Conservation (phyloP, 2,113 vertebrate genomes). For the Rhabdomys dilectus region DNA sequence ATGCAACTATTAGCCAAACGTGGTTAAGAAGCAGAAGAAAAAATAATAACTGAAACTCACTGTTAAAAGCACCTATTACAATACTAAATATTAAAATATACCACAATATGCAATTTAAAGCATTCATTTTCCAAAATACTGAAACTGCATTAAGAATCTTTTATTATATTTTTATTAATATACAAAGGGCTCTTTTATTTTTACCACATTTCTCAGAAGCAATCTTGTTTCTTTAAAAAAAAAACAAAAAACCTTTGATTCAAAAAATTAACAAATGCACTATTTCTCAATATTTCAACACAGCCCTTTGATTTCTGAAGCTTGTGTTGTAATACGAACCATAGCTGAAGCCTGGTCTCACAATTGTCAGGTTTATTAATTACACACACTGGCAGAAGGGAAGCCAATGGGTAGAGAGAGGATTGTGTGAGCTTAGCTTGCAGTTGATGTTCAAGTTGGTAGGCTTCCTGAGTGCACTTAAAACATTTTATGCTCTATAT, state of each 20-base stretch:
- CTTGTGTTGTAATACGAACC: slow-evolving; percentile 36
- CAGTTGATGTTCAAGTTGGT: background rate
- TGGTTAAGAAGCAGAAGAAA: slow-evolving; percentile 23
- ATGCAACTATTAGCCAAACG: background rate
- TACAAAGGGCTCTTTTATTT: slow-evolving; percentile 51
- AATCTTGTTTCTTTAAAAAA: slow-evolving; percentile 63
- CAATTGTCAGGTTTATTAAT: slow-evolving; percentile 31
- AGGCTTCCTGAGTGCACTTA: background rate
- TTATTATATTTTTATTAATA: slow-evolving; percentile 50
- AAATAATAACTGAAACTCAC: slow-evolving; percentile 29
- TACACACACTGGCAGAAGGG: background rate
- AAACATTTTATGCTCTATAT: background rate
- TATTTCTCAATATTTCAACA: slow-evolving; percentile 62
- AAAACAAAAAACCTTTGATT: slow-evolving; percentile 40
- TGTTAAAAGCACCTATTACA: slow-evolving; percentile 5
- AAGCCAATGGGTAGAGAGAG: background rate
- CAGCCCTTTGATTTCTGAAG: slow-evolving; percentile 59
- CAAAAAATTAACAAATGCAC: slow-evolving; percentile 50
- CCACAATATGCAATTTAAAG: slow-evolving; percentile 42
- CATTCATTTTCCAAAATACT: slow-evolving; percentile 47
- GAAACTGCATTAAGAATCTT: slow-evolving; percentile 17
- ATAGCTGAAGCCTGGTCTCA: background rate
- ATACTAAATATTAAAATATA: slow-evolving; percentile 37
- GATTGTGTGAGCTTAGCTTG: background rate
- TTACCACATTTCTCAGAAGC: slow-evolving; percentile 58